A percentile compares a stretch with the other conserved stretches of the same genome.
phyloP scores from a whole-genome alignment of 2,888 invertebrate genomes.

The Drosophila conformis region DNA sequence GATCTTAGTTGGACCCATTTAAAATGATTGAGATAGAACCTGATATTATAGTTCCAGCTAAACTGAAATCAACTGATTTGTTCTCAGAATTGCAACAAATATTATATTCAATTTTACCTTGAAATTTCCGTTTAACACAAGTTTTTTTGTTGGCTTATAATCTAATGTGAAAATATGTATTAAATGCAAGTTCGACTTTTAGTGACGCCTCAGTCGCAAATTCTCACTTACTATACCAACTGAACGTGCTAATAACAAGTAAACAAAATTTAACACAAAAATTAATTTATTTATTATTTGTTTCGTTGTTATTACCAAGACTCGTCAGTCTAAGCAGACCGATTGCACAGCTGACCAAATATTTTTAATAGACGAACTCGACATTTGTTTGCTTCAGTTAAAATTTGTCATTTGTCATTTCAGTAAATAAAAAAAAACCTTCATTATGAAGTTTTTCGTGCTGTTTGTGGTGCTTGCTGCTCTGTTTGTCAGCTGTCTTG shows the following conservation, averaged over 20 bases:
- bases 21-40: neutral
- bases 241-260: neutral
- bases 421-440: neutral
- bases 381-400: neutral
- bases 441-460: constrained; percentile 8
- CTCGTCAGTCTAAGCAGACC: neutral
- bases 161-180: neutral
- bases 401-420: neutral
- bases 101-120: neutral
- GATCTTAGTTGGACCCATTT: neutral
- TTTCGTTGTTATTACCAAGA: neutral
- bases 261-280: neutral
- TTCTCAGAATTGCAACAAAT: neutral
- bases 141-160: neutral
- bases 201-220: neutral
- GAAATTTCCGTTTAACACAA: neutral
- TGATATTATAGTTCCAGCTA: neutral
- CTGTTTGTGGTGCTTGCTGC: constrained; percentile 5
- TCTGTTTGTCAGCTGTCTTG: constrained; percentile 1
- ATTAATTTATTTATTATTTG: neutral
- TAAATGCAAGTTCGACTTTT: neutral
- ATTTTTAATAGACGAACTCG: neutral
- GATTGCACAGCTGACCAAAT: neutral
- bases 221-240: neutral
- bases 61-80: neutral